Evolutionary conservation across 2,113 vertebrate species (phyloP), one percentile per base, ranked within the genome.

Genomic region (Grantiella picta): DNA sequence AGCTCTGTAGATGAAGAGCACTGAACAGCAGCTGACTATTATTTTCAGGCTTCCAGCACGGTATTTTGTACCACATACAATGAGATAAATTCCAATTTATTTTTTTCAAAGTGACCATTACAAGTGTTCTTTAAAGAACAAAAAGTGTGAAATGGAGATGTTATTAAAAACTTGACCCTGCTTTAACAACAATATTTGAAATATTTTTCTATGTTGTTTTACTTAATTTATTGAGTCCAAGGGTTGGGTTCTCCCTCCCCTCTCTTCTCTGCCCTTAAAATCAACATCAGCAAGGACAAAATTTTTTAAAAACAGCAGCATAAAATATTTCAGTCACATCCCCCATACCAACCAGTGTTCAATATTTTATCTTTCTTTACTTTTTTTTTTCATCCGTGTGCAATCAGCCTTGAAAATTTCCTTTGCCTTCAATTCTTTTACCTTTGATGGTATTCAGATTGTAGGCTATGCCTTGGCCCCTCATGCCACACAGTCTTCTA

Each of bases 341-440:
- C 17, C 65, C 53, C 61, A 70, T 85, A 80, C 38, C 18, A 97
- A 80, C 64, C 52, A 36, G 16, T 59, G 65, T 92, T 84, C 72
- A 86, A 70, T 95, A 93, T 89, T 97, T 96, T 89, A 79, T 92
- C 72, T 83, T 94, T 88, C 78, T 80, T 92, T 68, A 18, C 19
- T 88, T 90, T 77, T 75, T 68, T 79, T 89, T 77, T 85, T 71
- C 83, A 71, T 24, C 73, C 42, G 2, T 60, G 50, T 64, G 42
- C 82, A 91, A 76, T 96, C 92, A 87, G 65, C 73, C 94, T 87
- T 66, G 82, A 96, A 82, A 79, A 86, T 81, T 96, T 97, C 86
- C 64, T 94, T 86, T 76, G 86, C 87, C 73, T 94, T 91, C 85
- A 92, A 68, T 92, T 95, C 76, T 95, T 95, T 78, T 86, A 79